phyloP scores from a whole-genome alignment of 2,113 vertebrate species.

The Amia ocellicauda region DNA sequence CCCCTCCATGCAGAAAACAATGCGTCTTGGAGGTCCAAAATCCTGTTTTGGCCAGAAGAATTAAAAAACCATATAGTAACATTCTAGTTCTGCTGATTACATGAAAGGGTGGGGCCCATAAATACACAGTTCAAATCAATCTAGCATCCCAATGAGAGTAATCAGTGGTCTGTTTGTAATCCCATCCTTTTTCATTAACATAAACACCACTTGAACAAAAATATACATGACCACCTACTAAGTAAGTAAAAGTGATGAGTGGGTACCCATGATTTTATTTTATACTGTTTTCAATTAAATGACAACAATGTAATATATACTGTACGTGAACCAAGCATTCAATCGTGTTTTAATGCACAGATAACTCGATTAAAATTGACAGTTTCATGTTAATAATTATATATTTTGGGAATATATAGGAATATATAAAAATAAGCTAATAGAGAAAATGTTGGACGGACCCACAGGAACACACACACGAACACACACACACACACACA shows the following conservation, averaged over 20 bases:
- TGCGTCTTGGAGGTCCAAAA: background rate
- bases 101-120: slow-evolving; percentile 53
- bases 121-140: slow-evolving; percentile 47
- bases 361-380: background rate
- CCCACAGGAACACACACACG: too few relatives aligned
- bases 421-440: too few relatives aligned
- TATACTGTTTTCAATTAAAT: slow-evolving; percentile 63
- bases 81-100: slow-evolving; percentile 56
- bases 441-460: too few relatives aligned
- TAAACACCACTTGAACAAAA: slow-evolving; percentile 93
- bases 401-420: too few relatives aligned
- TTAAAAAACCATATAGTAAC: slow-evolving; percentile 42
- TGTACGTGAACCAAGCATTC: slow-evolving; percentile 24
- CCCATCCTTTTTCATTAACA: slow-evolving; percentile 82
- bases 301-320: slow-evolving; percentile 42
- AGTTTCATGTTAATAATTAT: too few relatives aligned
- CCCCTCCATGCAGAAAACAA: background rate
- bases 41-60: slow-evolving; percentile 41
- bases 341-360: slow-evolving; percentile 6
- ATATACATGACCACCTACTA: slow-evolving; percentile 94
- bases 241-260: slow-evolving; percentile 69
- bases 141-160: slow-evolving; percentile 57
- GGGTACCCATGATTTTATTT: slow-evolving; percentile 47
- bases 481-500: too few relatives aligned
- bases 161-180: slow-evolving; percentile 85